Evolutionary conservation across 1,140 invertebrate genomes (phyloP).

Genomic region (Pteromalus puparum): DNA sequence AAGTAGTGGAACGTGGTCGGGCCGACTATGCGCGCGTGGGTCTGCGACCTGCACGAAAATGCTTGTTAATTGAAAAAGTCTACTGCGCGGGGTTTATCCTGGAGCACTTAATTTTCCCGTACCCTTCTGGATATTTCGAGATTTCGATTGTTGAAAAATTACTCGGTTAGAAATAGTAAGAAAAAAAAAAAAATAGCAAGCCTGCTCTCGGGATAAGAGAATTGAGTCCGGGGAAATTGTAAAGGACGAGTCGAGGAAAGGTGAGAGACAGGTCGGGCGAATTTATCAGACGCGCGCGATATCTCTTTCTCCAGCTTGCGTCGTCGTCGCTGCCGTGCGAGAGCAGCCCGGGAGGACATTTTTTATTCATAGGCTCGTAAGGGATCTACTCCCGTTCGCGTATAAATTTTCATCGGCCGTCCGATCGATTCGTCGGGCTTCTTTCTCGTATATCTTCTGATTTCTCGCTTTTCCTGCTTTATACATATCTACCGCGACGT

Average conservation of each 20-base stretch:
- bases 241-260: slow-evolving; percentile 37
- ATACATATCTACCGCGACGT: neutral
- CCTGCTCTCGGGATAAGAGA: neutral
- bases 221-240: slow-evolving; percentile 34
- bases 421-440: slow-evolving; percentile 34
- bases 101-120: neutral
- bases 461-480: neutral
- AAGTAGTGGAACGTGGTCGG: slow-evolving; percentile 43
- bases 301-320: neutral
- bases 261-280: slow-evolving; percentile 38
- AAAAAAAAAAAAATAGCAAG: neutral
- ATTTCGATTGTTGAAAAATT: no score
- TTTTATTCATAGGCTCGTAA: slow-evolving; percentile 53
- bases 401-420: slow-evolving; percentile 52
- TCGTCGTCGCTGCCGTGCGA: neutral
- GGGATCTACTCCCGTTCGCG: slow-evolving; percentile 20
- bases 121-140: no score
- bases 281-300: slow-evolving; percentile 35
- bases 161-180: no score
- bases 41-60: slow-evolving; percentile 28
- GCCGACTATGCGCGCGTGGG: neutral
- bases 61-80: slow-evolving; percentile 50
- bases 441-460: neutral
- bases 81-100: neutral
- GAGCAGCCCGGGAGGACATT: slow-evolving; percentile 27